Conservation (phyloP, 2,888 invertebrate species). For the Cryptocheilus praepositus region DNA sequence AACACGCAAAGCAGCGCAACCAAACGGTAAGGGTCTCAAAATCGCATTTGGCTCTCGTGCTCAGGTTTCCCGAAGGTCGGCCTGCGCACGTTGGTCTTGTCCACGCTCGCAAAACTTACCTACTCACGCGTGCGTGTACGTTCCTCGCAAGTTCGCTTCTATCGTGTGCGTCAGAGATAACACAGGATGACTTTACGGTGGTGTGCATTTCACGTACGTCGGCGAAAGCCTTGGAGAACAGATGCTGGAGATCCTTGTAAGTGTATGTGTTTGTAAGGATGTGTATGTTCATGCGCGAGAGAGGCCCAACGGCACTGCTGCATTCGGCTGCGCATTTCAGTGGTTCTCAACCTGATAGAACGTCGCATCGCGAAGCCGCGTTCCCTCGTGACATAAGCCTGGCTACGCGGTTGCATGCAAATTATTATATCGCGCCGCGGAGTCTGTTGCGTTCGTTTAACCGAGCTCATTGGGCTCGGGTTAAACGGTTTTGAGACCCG, state of each 20-base stretch:
- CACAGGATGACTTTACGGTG: conserved; percentile 23
- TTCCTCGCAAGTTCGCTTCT: too few relatives aligned
- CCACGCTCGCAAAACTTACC: not conserved
- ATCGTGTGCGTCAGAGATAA: conserved; percentile 19
- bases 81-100: not conserved
- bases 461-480: too few relatives aligned
- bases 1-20: too few relatives aligned
- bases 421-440: too few relatives aligned
- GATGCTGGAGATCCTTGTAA: conserved; percentile 21
- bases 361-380: too few relatives aligned
- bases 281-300: not conserved
- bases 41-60: not conserved
- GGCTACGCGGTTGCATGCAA: too few relatives aligned
- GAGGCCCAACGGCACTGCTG: conserved; percentile 26
- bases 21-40: not conserved
- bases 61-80: not conserved
- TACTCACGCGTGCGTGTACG: not conserved
- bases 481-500: too few relatives aligned
- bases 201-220: conserved; percentile 21
- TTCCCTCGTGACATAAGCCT: too few relatives aligned
- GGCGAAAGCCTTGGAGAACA: conserved; percentile 19
- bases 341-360: conserved; percentile 17
- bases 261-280: too few relatives aligned
- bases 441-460: too few relatives aligned
- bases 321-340: conserved; percentile 22